These are phyloP conservation scores for Eulemur coronatus DNA, from an alignment of 2,797 vertebrate genomes.

Conservation along the genomic window DNA sequence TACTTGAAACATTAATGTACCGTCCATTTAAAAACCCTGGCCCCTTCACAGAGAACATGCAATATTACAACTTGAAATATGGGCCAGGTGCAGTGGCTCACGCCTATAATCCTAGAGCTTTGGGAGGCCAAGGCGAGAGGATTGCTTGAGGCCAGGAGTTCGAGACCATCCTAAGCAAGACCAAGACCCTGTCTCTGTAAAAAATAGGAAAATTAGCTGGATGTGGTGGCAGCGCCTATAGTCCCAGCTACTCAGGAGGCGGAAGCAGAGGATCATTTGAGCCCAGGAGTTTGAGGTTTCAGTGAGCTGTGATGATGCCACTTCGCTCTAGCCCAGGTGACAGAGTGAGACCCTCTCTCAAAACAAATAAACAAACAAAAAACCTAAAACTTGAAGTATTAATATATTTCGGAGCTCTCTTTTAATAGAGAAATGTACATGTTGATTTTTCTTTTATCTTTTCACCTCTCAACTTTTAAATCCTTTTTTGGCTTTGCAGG, in stretches of 20 bases:
- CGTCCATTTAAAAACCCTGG: neutral
- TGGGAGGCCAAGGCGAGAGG: neutral
- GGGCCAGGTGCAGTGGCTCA: neutral
- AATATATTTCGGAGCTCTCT: neutral
- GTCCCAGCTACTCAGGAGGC: neutral
- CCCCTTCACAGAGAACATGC: neutral
- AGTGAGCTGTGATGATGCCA: neutral
- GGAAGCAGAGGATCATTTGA: neutral
- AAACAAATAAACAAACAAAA: neutral
- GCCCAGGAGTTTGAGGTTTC: neutral
- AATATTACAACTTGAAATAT: neutral
- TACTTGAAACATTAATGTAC: neutral
- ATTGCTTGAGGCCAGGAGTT: neutral
- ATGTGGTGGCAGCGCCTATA: neutral
- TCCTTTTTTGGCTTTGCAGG: constrained; percentile 83
- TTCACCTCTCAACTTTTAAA: neutral
- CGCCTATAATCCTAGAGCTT: neutral
- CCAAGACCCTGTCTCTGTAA: neutral
- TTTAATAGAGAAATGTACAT: neutral
- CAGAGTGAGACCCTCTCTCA: neutral
- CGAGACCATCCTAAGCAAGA: neutral
- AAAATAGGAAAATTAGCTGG: neutral
- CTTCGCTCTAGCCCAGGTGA: too few species aligned
- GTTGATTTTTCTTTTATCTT: constrained; percentile 41
- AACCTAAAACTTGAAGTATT: neutral